phyloP scores from a whole-genome alignment of 2,113 vertebrate genomes.

The Columba janthina region DNA sequence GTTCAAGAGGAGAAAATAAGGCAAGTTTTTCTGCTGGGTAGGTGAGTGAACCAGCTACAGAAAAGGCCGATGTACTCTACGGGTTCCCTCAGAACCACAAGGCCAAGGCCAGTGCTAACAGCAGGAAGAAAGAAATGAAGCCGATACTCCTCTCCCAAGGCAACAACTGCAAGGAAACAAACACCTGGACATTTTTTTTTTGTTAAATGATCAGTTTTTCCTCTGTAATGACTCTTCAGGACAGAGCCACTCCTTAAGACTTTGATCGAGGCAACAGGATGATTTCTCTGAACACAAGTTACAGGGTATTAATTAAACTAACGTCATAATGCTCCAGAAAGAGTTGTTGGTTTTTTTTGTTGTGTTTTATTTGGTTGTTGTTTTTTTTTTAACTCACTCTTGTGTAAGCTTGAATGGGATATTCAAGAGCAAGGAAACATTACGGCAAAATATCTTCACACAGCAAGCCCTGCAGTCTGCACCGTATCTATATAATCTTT shows the following conservation, averaged over 20 bases:
- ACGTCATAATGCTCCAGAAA: neutral
- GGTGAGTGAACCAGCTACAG: neutral
- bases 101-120: neutral
- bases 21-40: neutral
- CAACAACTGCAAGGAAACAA: neutral
- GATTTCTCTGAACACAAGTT: neutral
- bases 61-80: accelerated
- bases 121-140: neutral
- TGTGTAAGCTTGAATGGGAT: neutral
- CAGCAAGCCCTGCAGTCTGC: neutral
- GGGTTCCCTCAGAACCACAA: neutral
- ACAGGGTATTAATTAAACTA: neutral
- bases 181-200: no score
- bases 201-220: neutral
- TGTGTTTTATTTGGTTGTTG: neutral
- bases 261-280: neutral
- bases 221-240: neutral
- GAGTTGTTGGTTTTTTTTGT: neutral
- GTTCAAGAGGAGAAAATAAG: neutral
- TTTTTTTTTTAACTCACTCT: neutral
- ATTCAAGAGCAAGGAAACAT: neutral
- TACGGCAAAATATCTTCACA: neutral
- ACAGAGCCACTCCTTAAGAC: neutral
- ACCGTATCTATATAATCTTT: neutral
- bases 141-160: neutral